These are phyloP conservation scores for Hepsetus odoe DNA, from an alignment of 2,113 vertebrate genomes.

Conservation along the genomic window DNA sequence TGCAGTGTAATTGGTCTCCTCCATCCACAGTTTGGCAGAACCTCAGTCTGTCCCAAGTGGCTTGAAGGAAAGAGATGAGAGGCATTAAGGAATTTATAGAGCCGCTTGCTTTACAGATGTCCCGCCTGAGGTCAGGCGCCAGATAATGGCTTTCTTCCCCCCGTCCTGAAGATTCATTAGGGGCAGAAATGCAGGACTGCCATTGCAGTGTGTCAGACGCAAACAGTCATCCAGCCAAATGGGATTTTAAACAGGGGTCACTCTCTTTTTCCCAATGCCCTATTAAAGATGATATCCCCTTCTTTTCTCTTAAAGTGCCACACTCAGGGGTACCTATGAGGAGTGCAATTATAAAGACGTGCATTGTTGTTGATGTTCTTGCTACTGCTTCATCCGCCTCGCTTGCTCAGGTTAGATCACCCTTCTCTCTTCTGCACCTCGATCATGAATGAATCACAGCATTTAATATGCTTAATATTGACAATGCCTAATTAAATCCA, in stretches of 20 bases:
- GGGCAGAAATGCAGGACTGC: slow-evolving; percentile 43
- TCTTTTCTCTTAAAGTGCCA: neutral
- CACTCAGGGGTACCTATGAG: neutral
- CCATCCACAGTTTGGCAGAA: slow-evolving; percentile 26
- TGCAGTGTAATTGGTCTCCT: neutral
- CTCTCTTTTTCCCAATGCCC: neutral
- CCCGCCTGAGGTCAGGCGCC: slow-evolving; percentile 33
- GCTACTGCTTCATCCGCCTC: neutral
- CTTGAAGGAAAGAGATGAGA: slow-evolving; percentile 38
- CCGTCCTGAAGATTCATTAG: slow-evolving; percentile 51
- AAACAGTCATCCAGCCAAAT: slow-evolving; percentile 39
- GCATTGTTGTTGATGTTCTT: slow-evolving; percentile 10
- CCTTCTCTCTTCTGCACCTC: neutral
- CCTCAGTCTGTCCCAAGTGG: slow-evolving; percentile 8
- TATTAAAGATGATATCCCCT: neutral
- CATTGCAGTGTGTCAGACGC: neutral
- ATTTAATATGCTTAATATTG: slow-evolving; percentile 35
- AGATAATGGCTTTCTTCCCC: slow-evolving; percentile 48
- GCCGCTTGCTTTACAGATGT: slow-evolving; percentile 32
- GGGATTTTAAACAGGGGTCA: slow-evolving; percentile 47
- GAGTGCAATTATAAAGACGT: neutral
- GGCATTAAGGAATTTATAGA: slow-evolving; percentile 51
- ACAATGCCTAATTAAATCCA: slow-evolving; percentile 1
- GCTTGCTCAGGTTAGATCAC: neutral
- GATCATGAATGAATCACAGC: slow-evolving; percentile 12